Evolutionary conservation across 2,888 invertebrate genomes (phyloP).

Genomic region (Andrena marginata): DNA sequence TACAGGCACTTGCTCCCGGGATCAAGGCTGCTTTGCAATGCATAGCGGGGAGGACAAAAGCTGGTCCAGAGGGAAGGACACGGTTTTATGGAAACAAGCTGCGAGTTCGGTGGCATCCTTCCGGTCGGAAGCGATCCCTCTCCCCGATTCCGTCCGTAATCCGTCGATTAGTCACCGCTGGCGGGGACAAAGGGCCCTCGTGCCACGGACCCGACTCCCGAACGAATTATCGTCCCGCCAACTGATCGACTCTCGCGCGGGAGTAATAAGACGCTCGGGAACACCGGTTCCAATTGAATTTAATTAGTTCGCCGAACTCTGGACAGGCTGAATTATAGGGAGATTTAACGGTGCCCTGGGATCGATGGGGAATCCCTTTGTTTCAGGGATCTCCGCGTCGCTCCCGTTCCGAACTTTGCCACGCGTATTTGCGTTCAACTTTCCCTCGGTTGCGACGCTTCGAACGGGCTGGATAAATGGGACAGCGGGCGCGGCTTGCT

Average conservation of each 20-base stretch:
- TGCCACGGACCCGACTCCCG: not conserved
- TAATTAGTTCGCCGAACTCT: slow-evolving; percentile 18
- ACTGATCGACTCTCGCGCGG: slow-evolving; percentile 9
- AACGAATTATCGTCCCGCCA: slow-evolving; percentile 26
- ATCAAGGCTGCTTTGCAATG: slow-evolving; percentile 49
- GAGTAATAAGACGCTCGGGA: slow-evolving; percentile 36
- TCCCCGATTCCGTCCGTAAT: slow-evolving; percentile 19
- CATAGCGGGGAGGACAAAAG: slow-evolving; percentile 19
- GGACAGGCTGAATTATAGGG: slow-evolving; percentile 2
- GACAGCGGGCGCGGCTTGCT: too few species aligned
- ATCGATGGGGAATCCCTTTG: slow-evolving; percentile 2
- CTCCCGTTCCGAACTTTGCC: not conserved
- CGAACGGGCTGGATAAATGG: too few species aligned
- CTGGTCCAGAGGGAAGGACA: slow-evolving; percentile 6
- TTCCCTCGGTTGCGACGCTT: not conserved
- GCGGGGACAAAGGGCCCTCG: slow-evolving; percentile 27
- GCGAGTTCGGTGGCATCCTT: slow-evolving; percentile 9
- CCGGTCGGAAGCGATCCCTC: slow-evolving; percentile 21
- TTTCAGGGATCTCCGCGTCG: not conserved
- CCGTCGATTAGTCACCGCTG: slow-evolving; percentile 54
- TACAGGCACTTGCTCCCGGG: not conserved
- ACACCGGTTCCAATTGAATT: slow-evolving; percentile 26
- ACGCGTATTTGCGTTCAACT: not conserved
- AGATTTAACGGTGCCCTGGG: slow-evolving; percentile 18
- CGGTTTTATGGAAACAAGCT: slow-evolving; percentile 30